A percentile compares a stretch with the other conserved stretches of the same genome.
phyloP scores from a whole-genome alignment of 2,113 vertebrate genomes.

The Condylura cristata region DNA sequence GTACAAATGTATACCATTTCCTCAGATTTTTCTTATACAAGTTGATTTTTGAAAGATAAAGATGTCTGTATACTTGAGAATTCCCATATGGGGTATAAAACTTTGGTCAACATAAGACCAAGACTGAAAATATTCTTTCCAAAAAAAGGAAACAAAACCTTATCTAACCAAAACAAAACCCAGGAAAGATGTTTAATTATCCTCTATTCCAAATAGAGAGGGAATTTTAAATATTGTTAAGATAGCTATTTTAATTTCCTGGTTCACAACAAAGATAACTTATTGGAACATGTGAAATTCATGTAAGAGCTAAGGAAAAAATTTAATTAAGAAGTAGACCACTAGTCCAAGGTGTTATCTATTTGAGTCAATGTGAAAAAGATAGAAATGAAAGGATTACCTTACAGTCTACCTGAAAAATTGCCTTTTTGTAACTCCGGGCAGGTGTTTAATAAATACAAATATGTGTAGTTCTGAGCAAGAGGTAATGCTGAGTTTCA shows the following conservation, averaged over 20 bases:
- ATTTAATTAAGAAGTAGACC: neutral
- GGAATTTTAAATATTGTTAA: neutral
- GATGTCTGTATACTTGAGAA: neutral
- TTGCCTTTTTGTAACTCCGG: neutral
- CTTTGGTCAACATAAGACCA: slow-evolving; percentile 23
- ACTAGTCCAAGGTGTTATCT: neutral
- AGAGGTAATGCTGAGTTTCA: neutral
- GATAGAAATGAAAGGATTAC: neutral
- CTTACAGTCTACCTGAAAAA: neutral
- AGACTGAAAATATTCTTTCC: neutral
- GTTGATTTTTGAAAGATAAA: slow-evolving; percentile 9
- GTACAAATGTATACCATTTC: neutral
- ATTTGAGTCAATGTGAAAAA: neutral
- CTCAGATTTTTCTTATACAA: neutral
- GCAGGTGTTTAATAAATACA: neutral
- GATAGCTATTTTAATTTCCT: neutral
- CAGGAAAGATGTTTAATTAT: neutral
- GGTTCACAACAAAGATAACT: neutral
- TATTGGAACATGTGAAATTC: neutral
- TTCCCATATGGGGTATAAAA: neutral
- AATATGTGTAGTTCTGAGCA: neutral
- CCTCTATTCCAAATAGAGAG: neutral
- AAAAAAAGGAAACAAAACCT: neutral
- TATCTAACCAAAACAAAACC: neutral
- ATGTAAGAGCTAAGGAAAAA: neutral